Percentiles rank a stretch among this genome's conserved stretches.
Evolutionary conservation across 2,888 invertebrate species (phyloP).

Genomic region (Thereva nobilitata): DNA sequence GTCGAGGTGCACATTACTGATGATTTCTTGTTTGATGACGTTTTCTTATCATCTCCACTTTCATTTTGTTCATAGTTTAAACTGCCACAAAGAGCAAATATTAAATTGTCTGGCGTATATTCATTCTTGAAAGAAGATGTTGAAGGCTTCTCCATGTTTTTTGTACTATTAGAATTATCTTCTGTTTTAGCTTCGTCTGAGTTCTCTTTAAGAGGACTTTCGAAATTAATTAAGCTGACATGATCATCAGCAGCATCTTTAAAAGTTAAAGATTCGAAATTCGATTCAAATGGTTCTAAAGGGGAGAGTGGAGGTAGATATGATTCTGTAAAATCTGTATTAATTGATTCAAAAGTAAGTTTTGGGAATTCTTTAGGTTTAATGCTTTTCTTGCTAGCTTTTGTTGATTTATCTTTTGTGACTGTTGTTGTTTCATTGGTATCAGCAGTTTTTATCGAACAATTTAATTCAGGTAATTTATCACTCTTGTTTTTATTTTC

Average conservation of each 20-base stretch:
- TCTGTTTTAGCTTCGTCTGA: background rate
- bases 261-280: conserved; percentile 39
- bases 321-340: conserved; percentile 44
- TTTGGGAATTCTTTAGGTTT: conserved; percentile 16
- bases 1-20: background rate
- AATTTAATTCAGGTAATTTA: background rate
- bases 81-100: conserved; percentile 56
- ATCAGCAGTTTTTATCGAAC: background rate
- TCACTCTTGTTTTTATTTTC: conserved; percentile 9
- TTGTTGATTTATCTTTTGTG: conserved; percentile 11
- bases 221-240: conserved; percentile 55
- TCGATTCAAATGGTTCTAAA: conserved; percentile 48
- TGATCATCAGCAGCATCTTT: conserved; percentile 42
- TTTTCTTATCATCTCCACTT: background rate
- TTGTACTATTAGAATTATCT: background rate
- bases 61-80: conserved; percentile 50
- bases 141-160: conserved; percentile 2
- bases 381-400: conserved; percentile 1
- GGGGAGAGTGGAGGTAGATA: conserved; percentile 49
- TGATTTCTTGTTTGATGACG: background rate
- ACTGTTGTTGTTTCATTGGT: conserved; percentile 22
- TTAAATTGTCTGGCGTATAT: conserved; percentile 52
- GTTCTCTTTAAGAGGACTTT: conserved; percentile 53
- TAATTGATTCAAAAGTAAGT: conserved; percentile 9
- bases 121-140: conserved; percentile 42